Conservation (phyloP, 2,888 invertebrate genomes). For the Sinotaia quadrata region DNA sequence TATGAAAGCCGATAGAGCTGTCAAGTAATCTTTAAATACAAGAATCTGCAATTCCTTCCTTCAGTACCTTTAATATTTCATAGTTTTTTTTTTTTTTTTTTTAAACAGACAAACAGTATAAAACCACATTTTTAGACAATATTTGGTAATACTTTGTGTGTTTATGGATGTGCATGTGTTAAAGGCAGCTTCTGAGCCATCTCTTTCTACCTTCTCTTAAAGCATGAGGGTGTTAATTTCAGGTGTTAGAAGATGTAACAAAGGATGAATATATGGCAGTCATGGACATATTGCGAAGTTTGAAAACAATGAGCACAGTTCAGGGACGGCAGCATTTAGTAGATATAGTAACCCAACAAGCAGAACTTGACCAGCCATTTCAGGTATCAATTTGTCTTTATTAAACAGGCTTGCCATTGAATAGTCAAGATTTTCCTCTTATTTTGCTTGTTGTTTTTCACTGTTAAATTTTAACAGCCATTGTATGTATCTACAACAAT, state of each 20-base stretch:
- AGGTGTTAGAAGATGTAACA: conserved; percentile 80
- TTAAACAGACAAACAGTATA: no score
- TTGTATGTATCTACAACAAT: not conserved
- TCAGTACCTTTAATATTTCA: no score
- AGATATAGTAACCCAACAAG: conserved; percentile 87
- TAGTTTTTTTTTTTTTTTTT: no score
- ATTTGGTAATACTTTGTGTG: no score
- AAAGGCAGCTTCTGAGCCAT: no score
- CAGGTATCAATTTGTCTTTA: conserved; percentile 56
- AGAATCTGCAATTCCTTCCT: no score
- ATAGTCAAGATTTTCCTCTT: no score
- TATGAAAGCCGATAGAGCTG: no score
- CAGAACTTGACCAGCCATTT: conserved; percentile 80
- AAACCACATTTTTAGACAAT: no score
- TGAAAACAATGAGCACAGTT: conserved; percentile 86
- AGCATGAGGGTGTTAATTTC: conserved; percentile 24
- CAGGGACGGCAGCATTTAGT: conserved; percentile 90
- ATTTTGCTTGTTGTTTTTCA: not conserved
- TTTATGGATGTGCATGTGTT: no score
- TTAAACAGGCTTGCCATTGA: not conserved
- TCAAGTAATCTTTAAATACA: no score
- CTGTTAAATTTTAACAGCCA: not conserved
- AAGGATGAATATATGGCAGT: conserved; percentile 92
- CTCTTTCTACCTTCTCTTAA: no score
- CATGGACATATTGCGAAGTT: conserved; percentile 87